Conservation (phyloP, 2,797 vertebrate genomes). For the Periparus ater region DNA sequence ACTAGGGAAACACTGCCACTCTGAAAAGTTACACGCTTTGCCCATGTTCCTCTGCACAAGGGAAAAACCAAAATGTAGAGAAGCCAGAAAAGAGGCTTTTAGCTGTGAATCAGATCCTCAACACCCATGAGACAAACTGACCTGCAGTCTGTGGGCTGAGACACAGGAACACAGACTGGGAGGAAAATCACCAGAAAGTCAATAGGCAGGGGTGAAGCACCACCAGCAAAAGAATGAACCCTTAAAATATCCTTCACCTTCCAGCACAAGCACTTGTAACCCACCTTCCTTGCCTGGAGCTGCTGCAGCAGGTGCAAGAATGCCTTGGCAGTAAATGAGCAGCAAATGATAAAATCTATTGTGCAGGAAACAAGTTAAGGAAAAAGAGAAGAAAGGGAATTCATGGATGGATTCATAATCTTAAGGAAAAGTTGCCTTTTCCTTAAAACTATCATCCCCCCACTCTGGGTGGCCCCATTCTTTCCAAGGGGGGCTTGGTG, state of each 20-base stretch:
- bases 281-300: neutral
- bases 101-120: neutral
- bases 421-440: neutral
- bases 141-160: neutral
- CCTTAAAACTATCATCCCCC: neutral
- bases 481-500: neutral
- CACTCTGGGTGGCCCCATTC: neutral
- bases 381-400: neutral
- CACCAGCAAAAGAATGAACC: neutral
- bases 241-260: neutral
- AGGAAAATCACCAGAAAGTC: neutral
- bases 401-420: neutral
- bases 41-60: accelerated
- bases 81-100: neutral
- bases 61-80: neutral
- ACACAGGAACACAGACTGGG: neutral
- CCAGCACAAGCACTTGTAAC: neutral
- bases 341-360: neutral
- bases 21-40: neutral
- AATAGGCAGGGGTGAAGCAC: neutral
- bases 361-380: neutral
- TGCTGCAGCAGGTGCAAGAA: neutral
- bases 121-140: neutral
- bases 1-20: neutral
- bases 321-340: neutral